Evolutionary conservation across 2,797 vertebrate species (phyloP), one percentile per base, ranked within the genome.

Genomic region (Eulemur mongoz): DNA sequence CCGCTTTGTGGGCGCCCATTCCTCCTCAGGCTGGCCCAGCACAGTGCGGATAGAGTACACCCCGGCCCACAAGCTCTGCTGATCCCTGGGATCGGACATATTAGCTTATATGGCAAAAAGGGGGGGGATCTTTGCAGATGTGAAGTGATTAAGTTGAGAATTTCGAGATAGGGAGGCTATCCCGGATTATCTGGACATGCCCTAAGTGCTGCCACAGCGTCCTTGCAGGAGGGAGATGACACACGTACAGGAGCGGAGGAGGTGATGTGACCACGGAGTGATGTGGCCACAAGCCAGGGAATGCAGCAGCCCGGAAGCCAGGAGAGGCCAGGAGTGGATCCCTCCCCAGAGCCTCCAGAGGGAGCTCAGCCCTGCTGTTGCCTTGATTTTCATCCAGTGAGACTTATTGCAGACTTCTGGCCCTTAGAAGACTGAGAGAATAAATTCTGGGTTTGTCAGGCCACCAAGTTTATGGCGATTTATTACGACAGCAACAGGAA

Each of bases 321-420:
- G 0, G 25, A 32, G 27, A 45, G 32, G n/a, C 17, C 5, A 54
- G 15, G 17, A 32, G 5, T 2, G 0, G 54, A 17, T 17, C 13
- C 13, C 83, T 32, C 4, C 1, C 54, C 4, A 4, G 35, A 25
- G n/a, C 14, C 22, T 38, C n/a, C 12, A 10, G 9, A 30, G 50
- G 4, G 2, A 3, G 25, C 61, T 1, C 0, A 2, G 25, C 7
- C 32, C 32, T 48, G 50, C 20, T 5, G 6, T 9, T 12, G 13
- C 17, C 27, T 70, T 72, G 40, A 52, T 32, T 45, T 40, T 17
- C 2, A n/a, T 43, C n/a, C 45, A n/a, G 25, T 48, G 38, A 84
- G 11, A 50, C 38, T 14, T 13, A 67, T 30, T 43, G 72, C 69
- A 63, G 32, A 27, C 17, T 61, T 13, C 20, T 2, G 20, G 7